Conservation (phyloP, 1,140 invertebrate genomes). For the Eupristina koningsbergeri region DNA sequence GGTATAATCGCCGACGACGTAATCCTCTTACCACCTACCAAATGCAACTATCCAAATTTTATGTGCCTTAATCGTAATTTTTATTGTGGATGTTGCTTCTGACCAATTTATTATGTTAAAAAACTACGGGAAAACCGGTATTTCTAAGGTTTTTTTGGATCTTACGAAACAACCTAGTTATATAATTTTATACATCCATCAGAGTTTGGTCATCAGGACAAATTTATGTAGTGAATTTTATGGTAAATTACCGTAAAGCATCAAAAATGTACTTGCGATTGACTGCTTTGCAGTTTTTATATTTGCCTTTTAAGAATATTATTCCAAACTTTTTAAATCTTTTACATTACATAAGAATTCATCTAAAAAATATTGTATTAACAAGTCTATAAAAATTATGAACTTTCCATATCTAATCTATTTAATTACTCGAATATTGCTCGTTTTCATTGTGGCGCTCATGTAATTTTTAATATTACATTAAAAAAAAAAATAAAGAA, state of each 20-base stretch:
- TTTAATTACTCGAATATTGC: not conserved
- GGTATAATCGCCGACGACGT: not conserved
- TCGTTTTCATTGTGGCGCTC: not conserved
- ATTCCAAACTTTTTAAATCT: not conserved
- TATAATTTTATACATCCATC: not conserved
- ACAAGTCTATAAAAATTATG: not conserved
- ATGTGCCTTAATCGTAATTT: not conserved
- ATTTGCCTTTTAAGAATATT: not conserved
- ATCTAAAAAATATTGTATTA: not conserved
- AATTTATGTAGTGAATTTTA: not conserved
- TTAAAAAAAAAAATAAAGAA: not conserved
- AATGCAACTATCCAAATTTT: not conserved
- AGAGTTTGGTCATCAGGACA: not conserved
- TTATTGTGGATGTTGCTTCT: not conserved
- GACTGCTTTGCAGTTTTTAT: not conserved
- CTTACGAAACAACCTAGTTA: not conserved
- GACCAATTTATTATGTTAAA: not conserved
- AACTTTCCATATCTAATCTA: not conserved
- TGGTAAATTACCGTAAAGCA: not conserved
- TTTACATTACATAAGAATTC: not conserved
- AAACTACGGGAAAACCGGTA: not conserved
- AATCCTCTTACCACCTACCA: not conserved
- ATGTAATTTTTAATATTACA: not conserved
- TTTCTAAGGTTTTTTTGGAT: not conserved
- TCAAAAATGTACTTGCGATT: not conserved